Conservation (phyloP, 2,113 vertebrate genomes). For the Halichoeres trimaculatus region DNA sequence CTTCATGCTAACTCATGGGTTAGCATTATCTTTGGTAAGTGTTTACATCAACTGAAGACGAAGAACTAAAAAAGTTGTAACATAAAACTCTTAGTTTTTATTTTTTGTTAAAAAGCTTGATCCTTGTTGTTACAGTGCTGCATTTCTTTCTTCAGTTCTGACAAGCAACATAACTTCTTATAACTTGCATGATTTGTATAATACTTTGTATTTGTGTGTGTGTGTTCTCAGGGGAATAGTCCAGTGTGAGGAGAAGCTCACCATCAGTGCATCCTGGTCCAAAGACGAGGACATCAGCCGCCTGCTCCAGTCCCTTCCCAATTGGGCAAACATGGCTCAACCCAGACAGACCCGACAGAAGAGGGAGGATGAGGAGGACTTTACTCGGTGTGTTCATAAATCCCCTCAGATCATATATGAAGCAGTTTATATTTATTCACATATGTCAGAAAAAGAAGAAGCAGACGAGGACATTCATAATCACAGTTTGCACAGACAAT, state of each 20-base stretch:
- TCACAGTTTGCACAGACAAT: constrained; percentile 4
- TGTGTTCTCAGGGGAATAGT: constrained; percentile 86
- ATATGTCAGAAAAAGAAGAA: background rate
- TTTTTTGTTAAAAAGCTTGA: no score
- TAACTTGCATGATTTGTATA: no score
- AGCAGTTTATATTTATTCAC: background rate
- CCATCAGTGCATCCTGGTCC: constrained; percentile 97
- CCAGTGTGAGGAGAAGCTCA: constrained; percentile 95
- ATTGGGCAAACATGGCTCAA: constrained; percentile 96
- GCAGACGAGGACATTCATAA: background rate
- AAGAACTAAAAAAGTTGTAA: no score
- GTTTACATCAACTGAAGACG: no score
- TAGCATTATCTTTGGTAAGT: no score
- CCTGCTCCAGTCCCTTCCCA: constrained; percentile 94
- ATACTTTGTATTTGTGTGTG: constrained; percentile 14
- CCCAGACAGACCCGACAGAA: constrained; percentile 93
- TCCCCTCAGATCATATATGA: background rate
- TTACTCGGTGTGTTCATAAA: constrained; percentile 85
- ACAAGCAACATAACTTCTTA: no score
- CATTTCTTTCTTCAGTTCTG: background rate
- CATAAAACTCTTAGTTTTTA: no score
- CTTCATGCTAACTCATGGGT: no score
- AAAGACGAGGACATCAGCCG: constrained; percentile 99
- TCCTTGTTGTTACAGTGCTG: no score
- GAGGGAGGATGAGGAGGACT: constrained; percentile 97